Evolutionary conservation across 2,888 invertebrate species (phyloP), one percentile per base, ranked within the genome.

Genomic region (Sericinus montela): DNA sequence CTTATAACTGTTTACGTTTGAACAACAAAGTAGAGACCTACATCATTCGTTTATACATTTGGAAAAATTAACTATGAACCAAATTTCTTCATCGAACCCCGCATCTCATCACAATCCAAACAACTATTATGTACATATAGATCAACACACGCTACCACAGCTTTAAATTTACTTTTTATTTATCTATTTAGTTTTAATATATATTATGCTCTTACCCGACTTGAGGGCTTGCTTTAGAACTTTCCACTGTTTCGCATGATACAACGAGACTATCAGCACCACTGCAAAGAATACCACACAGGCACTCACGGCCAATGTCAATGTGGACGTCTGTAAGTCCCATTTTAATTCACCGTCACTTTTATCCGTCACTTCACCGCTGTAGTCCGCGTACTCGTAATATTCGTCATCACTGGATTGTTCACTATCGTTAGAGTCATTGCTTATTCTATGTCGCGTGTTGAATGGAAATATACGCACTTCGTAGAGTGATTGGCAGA

Each of bases 241-340:
- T 74, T 92, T 91, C 95, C 95, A 95, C 75, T 95, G 95, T 67
- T 92, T 91, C 62, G 94, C 93, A 72, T 95, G 94, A 67, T 94
- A 92, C 63, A 95, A 81, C 60, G 94, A 93, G 73, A 94, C 92
- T 66, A 92, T 91, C 60, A 94, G 91, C 71, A 94, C 94, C 58
- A 93, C 93, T 63, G 94, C 86, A 88, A 95, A 94, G 89, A 95
- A 95, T 70, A 95, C 88, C 51, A 94, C 89, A 87, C 95, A 95
- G 56, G 94, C 93, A 71, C 93, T 91, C 30, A 93, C 93, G 41
- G 94, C 95, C 58, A 94, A 80, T 53, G 92, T 91, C 65, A 95
- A 88, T 48, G 93, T 93, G 41, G 92, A 90, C 48, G 93, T 92
- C 70, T 94, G 94, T 91, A 94, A 91, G 79, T 94, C 94, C 93